These are phyloP conservation scores for Microcebus jonahi DNA, from an alignment of 2,113 vertebrate species.

Conservation along the genomic window DNA sequence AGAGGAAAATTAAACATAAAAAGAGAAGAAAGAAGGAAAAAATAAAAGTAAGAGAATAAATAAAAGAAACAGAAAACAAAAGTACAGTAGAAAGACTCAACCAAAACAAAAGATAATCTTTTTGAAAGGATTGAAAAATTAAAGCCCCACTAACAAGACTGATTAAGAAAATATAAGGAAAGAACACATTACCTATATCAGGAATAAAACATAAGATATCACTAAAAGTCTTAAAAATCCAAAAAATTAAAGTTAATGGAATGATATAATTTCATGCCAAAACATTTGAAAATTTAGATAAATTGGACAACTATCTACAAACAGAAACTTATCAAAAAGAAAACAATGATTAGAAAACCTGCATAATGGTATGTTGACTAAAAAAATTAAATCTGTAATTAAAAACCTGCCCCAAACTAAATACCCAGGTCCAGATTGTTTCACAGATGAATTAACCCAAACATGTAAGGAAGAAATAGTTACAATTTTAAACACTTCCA, in stretches of 20 bases:
- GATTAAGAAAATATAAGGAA: background rate
- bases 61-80: slow-evolving; percentile 4
- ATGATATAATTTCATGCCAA: background rate
- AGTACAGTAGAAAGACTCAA: background rate
- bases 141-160: background rate
- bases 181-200: background rate
- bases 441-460: background rate
- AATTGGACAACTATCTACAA: background rate
- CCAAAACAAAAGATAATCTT: background rate
- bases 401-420: background rate
- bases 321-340: background rate
- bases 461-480: background rate
- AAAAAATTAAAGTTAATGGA: background rate
- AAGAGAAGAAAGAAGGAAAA: background rate
- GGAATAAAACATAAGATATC: background rate
- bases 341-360: slow-evolving; percentile 2
- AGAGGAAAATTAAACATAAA: background rate
- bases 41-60: background rate
- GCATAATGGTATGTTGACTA: background rate
- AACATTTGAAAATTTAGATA: background rate
- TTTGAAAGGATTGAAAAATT: background rate
- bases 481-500: background rate
- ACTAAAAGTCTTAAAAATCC: background rate
- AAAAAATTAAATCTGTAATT: background rate
- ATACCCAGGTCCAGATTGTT: background rate